Evolutionary conservation across 2,797 vertebrate species (phyloP).

Genomic region (Premnoplex brunnescens): DNA sequence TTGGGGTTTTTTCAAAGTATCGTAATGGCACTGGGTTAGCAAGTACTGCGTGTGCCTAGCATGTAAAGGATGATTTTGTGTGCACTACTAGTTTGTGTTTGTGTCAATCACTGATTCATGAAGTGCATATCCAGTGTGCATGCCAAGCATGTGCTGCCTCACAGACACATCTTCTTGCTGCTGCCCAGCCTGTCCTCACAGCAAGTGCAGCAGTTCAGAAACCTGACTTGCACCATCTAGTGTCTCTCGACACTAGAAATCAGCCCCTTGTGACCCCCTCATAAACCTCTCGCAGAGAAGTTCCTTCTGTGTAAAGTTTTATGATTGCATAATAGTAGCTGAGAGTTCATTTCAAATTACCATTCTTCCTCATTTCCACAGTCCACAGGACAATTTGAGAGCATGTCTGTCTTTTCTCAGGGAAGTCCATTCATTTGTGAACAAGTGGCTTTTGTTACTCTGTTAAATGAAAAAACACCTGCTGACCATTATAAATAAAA

Average conservation of each 20-base stretch:
- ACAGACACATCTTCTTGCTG: neutral
- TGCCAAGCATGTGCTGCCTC: neutral
- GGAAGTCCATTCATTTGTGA: neutral
- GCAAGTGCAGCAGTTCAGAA: neutral
- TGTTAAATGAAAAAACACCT: neutral
- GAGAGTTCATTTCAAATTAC: neutral
- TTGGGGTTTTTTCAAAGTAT: neutral
- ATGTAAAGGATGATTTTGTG: neutral
- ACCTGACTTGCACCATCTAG: neutral
- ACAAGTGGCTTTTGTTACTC: neutral
- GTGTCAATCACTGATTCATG: neutral
- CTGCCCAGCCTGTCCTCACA: neutral
- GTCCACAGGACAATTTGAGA: neutral
- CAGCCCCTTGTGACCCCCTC: neutral
- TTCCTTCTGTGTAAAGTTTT: neutral
- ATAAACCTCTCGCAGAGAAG: accelerated
- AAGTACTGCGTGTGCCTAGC: neutral
- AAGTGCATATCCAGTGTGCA: neutral
- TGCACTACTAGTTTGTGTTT: neutral
- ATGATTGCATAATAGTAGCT: neutral
- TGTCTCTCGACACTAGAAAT: neutral
- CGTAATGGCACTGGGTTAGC: neutral
- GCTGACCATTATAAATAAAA: neutral
- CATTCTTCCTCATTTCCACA: neutral
- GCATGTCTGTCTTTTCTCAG: neutral